phyloP scores from a whole-genome alignment of 2,113 vertebrate genomes.

The Apteryx mantelli region DNA sequence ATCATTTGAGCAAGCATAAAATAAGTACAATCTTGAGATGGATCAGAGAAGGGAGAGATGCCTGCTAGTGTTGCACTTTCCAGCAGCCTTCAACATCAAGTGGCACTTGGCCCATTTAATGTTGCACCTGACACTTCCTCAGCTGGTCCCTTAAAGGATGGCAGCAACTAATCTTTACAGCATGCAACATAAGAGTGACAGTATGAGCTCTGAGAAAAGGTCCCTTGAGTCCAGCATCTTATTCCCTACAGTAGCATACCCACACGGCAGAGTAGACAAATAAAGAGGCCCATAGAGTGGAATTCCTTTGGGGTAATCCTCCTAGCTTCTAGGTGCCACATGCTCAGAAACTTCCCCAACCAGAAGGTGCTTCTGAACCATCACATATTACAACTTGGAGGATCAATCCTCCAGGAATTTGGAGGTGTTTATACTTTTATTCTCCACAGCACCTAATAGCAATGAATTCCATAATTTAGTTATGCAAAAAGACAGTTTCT shows the following conservation, averaged over 20 bases:
- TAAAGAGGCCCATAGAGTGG: fast-evolving
- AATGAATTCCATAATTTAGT: not conserved
- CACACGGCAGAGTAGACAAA: not conserved
- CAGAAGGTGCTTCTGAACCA: not conserved
- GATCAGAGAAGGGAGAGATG: not conserved
- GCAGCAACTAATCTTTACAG: not conserved
- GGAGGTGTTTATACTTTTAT: not conserved
- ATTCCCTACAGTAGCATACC: not conserved
- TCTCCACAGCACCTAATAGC: not conserved
- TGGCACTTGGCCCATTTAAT: not conserved
- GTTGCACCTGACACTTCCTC: not conserved
- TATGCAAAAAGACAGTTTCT: not conserved
- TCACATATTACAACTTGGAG: not conserved
- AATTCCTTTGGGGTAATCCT: not conserved
- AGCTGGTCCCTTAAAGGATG: not conserved
- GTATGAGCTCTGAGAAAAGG: not conserved
- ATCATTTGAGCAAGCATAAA: not conserved
- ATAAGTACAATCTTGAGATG: not conserved
- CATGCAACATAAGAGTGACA: not conserved
- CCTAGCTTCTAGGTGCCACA: not conserved
- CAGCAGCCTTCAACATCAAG: not conserved
- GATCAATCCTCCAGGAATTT: not conserved
- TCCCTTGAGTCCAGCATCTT: not conserved
- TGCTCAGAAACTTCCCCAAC: not conserved
- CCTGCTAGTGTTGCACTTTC: not conserved